Percentiles rank a stretch among this genome's conserved stretches.
Evolutionary conservation across 2,113 vertebrate genomes (phyloP).

Genomic region (Labeo rohita): DNA sequence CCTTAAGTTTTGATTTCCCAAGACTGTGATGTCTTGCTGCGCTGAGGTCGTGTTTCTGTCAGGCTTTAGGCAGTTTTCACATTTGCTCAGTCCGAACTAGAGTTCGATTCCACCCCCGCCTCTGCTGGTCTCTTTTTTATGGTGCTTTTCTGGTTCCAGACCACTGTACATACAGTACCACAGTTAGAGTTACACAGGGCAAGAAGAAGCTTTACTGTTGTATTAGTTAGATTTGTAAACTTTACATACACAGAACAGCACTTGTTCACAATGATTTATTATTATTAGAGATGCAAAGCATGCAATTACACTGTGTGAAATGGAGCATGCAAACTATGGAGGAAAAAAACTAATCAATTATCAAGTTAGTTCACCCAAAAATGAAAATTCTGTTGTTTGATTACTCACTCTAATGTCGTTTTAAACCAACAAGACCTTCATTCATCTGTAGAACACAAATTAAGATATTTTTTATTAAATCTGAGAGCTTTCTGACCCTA

Average conservation of each 20-base stretch:
- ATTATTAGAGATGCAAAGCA: background rate
- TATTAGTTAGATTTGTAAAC: background rate
- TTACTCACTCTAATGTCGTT: too few relatives aligned
- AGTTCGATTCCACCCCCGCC: background rate
- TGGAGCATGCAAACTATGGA: background rate
- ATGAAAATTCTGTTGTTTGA: too few relatives aligned
- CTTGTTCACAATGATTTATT: background rate
- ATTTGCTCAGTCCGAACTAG: background rate
- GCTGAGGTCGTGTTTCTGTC: background rate
- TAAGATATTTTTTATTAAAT: too few relatives aligned
- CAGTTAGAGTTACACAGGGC: background rate
- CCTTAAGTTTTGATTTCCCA: conserved; percentile 8
- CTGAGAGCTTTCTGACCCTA: too few relatives aligned
- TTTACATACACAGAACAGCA: background rate
- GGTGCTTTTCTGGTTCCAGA: background rate
- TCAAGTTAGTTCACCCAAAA: background rate
- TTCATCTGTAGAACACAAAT: too few relatives aligned
- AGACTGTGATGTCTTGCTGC: background rate
- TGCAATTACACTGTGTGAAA: background rate
- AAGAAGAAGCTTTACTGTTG: background rate
- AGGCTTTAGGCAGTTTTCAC: background rate
- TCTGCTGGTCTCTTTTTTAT: background rate
- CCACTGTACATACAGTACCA: background rate
- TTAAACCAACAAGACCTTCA: too few relatives aligned
- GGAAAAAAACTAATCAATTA: background rate